Percentiles rank a stretch among this genome's conserved stretches.
Conservation (phyloP, 2,113 vertebrate species). For the Pelecanoides urinatrix region DNA sequence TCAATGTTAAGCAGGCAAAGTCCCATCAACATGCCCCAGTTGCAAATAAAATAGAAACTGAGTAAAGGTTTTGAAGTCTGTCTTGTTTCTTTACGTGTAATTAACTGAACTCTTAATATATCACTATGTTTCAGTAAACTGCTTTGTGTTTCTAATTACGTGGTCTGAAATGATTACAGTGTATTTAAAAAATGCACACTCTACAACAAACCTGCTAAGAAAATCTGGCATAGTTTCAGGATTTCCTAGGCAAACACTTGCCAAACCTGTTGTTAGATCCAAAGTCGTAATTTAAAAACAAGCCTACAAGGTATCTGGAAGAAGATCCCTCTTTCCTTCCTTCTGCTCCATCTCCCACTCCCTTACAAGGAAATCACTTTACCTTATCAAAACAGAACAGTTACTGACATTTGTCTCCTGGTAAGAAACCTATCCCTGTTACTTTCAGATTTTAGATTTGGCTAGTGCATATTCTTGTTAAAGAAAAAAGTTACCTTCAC, state of each 20-base stretch:
- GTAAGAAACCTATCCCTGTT: not conserved
- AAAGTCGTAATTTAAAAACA: conserved; percentile 76
- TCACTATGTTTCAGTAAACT: conserved; percentile 61
- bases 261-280: conserved; percentile 78
- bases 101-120: conserved; percentile 66
- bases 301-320: conserved; percentile 72
- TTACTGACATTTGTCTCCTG: conserved; percentile 8
- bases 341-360: conserved; percentile 21
- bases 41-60: conserved; percentile 50
- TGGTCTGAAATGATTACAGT: conserved; percentile 72
- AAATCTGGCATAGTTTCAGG: conserved; percentile 72
- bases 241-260: conserved; percentile 75
- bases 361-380: conserved; percentile 47
- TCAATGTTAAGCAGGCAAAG: conserved; percentile 12
- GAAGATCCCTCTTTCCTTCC: conserved; percentile 62
- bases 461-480: not conserved
- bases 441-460: not conserved
- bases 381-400: conserved; percentile 36
- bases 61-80: conserved; percentile 55
- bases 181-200: conserved; percentile 73
- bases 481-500: not conserved
- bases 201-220: conserved; percentile 67
- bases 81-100: conserved; percentile 57
- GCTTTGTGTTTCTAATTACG: conserved; percentile 74
- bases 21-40: conserved; percentile 30